Evolutionary conservation across 1,140 invertebrate species (phyloP).

Genomic region (Ceratosolen solmsi): DNA sequence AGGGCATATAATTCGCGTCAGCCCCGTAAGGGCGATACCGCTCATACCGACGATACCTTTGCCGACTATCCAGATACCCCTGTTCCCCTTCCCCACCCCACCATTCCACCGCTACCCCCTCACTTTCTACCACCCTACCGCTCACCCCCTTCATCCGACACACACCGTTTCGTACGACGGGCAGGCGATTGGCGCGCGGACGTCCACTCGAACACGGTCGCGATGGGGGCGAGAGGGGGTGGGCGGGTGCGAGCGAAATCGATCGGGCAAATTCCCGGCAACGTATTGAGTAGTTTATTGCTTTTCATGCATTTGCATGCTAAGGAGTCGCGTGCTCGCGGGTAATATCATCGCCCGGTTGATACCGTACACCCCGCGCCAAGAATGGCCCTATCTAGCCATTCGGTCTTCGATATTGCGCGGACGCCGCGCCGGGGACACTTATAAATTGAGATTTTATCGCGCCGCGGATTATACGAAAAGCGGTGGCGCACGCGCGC

Average conservation of each 20-base stretch:
- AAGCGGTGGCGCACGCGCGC: conserved; percentile 26
- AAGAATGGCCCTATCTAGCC: conserved; percentile 67
- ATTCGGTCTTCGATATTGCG: conserved; percentile 69
- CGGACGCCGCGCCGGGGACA: conserved; percentile 59
- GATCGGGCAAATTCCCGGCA: conserved; percentile 65
- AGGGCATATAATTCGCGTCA: neutral
- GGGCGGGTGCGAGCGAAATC: conserved; percentile 55
- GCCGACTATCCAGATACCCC: too few species aligned
- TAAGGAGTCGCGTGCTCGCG: conserved; percentile 69
- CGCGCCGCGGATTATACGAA: conserved; percentile 52
- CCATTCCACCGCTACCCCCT: too few species aligned
- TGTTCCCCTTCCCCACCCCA: too few species aligned
- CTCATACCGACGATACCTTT: too few species aligned
- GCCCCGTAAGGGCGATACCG: conserved; percentile 1
- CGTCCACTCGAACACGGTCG: neutral
- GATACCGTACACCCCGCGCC: conserved; percentile 64
- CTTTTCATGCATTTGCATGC: conserved; percentile 71
- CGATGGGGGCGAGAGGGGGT: neutral
- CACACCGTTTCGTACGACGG: too few species aligned
- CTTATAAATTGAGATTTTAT: conserved; percentile 72
- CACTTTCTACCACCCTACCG: too few species aligned
- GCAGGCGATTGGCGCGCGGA: neutral
- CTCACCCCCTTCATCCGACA: too few species aligned
- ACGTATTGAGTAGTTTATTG: conserved; percentile 72
- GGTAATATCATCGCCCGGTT: conserved; percentile 67